Percentiles rank a stretch among this genome's conserved stretches.
Evolutionary conservation across 2,113 vertebrate species (phyloP).

Genomic region (Daubentonia madagascariensis): DNA sequence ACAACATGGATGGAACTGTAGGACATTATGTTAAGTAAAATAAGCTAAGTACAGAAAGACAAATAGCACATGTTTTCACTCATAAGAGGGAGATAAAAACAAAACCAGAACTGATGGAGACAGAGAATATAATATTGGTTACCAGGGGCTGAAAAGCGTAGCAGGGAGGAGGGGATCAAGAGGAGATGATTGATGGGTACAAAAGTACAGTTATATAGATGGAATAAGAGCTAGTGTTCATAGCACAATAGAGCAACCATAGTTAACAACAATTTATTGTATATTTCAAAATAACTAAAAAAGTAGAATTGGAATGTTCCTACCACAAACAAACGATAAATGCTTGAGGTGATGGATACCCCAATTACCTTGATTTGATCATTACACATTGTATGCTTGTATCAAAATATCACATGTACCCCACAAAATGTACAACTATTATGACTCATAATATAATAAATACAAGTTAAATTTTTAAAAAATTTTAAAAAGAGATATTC

Average conservation of each 20-base stretch:
- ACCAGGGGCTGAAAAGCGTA: neutral
- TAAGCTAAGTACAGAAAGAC: neutral
- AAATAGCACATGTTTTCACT: neutral
- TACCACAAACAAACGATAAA: neutral
- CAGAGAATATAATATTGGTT: neutral
- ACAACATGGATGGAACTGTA: neutral
- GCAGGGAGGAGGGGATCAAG: neutral
- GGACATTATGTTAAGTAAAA: neutral
- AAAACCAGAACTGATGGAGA: neutral
- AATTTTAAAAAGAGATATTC: slow-evolving; percentile 51
- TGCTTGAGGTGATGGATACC: neutral
- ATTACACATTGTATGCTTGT: neutral
- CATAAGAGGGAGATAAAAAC: neutral
- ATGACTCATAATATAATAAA: neutral
- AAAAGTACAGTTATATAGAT: neutral
- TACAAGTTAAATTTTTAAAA: neutral
- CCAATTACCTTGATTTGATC: neutral
- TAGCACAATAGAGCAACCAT: neutral
- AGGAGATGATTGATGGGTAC: neutral
- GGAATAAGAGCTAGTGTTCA: neutral
- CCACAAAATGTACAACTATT: neutral
- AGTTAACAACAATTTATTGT: neutral
- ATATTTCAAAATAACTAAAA: neutral
- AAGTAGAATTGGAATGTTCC: neutral
- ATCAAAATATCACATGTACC: neutral